Evolutionary conservation across 2,113 vertebrate species (phyloP).

Genomic region (Tylochromis polylepis): DNA sequence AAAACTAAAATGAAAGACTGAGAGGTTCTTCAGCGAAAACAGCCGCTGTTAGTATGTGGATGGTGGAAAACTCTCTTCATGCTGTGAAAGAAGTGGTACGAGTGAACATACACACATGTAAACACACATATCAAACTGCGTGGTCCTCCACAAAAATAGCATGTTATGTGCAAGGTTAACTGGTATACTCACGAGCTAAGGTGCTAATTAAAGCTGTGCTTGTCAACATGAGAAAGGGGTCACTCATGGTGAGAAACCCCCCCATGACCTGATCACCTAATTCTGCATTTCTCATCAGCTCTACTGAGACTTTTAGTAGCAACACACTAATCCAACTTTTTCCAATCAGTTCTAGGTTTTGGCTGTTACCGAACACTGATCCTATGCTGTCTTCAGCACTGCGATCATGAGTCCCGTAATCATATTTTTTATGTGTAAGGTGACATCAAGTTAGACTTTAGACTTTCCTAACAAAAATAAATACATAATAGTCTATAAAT

Average conservation of each 20-base stretch:
- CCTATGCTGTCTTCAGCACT: neutral
- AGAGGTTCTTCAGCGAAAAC: neutral
- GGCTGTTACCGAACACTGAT: neutral
- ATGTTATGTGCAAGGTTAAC: neutral
- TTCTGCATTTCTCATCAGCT: neutral
- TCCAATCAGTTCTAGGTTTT: neutral
- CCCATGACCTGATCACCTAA: neutral
- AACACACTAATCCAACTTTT: neutral
- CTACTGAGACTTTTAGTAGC: neutral
- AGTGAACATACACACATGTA: neutral
- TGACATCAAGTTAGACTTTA: neutral
- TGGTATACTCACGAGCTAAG: neutral
- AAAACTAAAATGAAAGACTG: neutral
- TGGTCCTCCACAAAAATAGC: neutral
- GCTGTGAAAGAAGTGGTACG: neutral
- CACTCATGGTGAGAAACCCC: neutral
- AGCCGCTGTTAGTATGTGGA: neutral
- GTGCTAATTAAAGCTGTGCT: neutral
- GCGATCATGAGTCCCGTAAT: neutral
- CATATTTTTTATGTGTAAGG: neutral
- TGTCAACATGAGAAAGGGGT: neutral
- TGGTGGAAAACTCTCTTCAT: neutral
- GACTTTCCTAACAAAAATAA: neutral
- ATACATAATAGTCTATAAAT: neutral
- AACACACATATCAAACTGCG: neutral